Evolutionary conservation across 2,797 vertebrate species (phyloP), one percentile per base, ranked within the genome.

Genomic region (Tauraco hartlaubi): DNA sequence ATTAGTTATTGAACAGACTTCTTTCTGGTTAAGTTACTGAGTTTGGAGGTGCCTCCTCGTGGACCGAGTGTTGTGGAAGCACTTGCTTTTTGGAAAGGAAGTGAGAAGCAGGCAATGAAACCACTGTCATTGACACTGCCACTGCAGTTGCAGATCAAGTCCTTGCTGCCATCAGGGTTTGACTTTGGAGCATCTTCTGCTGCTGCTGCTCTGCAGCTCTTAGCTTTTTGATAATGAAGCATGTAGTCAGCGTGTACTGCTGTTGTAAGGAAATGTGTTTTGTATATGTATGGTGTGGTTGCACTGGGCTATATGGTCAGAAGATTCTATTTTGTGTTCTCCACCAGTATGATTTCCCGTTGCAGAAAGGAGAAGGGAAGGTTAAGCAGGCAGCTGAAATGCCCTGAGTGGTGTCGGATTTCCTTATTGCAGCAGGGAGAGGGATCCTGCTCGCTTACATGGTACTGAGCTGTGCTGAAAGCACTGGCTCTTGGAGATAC

Each of bases 181-280:
- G 88, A 37, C 41, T 89, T 83, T 16, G n/a, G 31, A 79, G 48
- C 6, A 2, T 85, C 71, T 52, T 85, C 28, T 23, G 21, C 46
- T 64, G 55, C 48, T 59, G 64, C 56, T 83, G 67, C 51, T 91
- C 48, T 58, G 54, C 75, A 29, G 19, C 33, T 77, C 63, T 52
- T 31, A 33, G 15, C 33, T 81, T 67, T 63, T 73, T 55, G 88
- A 31, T 62, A 55, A 12, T 23, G 4, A 31, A 82, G 43, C 0
- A 0, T 52, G 15, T 51, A 54, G 59, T 82, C 46, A n/a, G 55
- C 1, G 1, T 0, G 0, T 85, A 49, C 72, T 82, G 31, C 5
- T 61, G 63, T 28, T 75, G 25, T 56, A 52, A 64, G 26, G 64
- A 54, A 51, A 18, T 17, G 3, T 23, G 7, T 79, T 84, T 89